These are phyloP conservation scores for Tapera naevia DNA, from an alignment of 2,797 vertebrate species.

Conservation along the genomic window DNA sequence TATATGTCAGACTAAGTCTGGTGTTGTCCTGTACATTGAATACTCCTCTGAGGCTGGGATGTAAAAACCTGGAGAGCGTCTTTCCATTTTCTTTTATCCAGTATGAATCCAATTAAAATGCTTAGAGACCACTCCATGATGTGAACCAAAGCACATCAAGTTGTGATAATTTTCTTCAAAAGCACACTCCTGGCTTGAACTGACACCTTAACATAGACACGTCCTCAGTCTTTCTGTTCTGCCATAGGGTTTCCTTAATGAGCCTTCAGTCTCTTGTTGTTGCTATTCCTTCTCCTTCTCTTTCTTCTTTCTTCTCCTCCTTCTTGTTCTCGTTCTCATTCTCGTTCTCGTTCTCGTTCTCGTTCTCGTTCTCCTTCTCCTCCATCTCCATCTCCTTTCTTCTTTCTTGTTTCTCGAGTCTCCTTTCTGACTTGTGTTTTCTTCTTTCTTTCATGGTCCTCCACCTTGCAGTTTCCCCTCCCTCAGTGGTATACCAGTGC, in stretches of 20 bases:
- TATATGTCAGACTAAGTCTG: not conserved
- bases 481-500: not conserved
- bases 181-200: not conserved
- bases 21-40: not conserved
- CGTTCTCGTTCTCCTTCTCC: not conserved
- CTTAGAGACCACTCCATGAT: not conserved
- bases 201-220: not conserved
- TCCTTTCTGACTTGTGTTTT: not conserved
- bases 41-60: not conserved
- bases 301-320: too few relatives aligned
- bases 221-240: not conserved
- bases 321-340: not conserved
- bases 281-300: not conserved
- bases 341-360: not conserved
- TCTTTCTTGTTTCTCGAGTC: too few relatives aligned
- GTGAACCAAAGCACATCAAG: not conserved
- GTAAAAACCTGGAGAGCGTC: not conserved
- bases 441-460: not conserved
- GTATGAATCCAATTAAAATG: not conserved
- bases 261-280: not conserved
- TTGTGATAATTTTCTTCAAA: not conserved
- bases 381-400: too few relatives aligned
- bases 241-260: not conserved
- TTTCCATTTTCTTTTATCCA: not conserved
- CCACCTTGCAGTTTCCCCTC: not conserved